Evolutionary conservation across 2,113 vertebrate species (phyloP), one percentile per base, ranked within the genome.

Genomic region (Chionis minor): DNA sequence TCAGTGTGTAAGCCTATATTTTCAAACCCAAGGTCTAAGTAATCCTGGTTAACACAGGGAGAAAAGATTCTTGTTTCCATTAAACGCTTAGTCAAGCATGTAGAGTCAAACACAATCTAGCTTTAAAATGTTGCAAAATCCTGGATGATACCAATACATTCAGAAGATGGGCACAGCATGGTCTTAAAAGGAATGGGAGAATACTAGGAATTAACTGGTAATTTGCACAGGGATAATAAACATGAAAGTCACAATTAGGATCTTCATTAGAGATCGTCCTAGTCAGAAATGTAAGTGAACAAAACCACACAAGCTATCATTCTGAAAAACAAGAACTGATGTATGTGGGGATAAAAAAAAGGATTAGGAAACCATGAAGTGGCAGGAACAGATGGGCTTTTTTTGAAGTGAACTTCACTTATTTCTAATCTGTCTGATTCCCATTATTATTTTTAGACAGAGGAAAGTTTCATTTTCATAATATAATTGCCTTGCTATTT

Each of bases 371-470:
- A 65, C 35, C 30, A 58, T 22, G 28, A 85, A 70, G 52, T 33
- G n/a, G 24, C 73, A 91, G 79, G 42, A 85, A 51, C 38, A 89
- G 38, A 73, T 38, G 67, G 67, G 13, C 0, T 73, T 88, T 86
- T 82, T 65, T 44, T 93, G 14, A 93, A 55, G 45, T 66, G 35
- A 94, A 45, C 24, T 87, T 80, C 14, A 47, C 17, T 63, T 56
- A 80, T 42, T 90, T 95, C 38, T 86, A 73, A 63, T 90, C 51
- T 84, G 32, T 45, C 51, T 95, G 92, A 92, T 75, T 86, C 63
- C 51, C 45, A 81, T 86, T 86, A 90, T 86, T 87, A 90, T 26
- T 89, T 95, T 90, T 87, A 87, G 59, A 63, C 38, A 81, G 73
- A 82, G 85, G 22, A 86, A 70, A 67, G 54, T 78, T 95, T 71